Evolutionary conservation across 2,888 invertebrate genomes (phyloP).

Genomic region (Apamea sordens): DNA sequence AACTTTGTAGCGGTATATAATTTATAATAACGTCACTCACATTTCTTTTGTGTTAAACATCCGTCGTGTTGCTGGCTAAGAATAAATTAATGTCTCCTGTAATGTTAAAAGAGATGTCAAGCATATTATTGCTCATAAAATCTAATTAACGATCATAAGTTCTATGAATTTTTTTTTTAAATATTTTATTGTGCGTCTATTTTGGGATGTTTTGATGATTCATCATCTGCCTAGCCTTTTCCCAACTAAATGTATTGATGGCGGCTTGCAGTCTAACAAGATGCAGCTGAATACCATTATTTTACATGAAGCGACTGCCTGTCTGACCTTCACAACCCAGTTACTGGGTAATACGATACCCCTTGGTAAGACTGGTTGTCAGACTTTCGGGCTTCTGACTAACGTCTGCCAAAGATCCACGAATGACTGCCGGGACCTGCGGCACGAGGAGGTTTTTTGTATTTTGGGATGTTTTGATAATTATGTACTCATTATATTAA

Average conservation of each 20-base stretch:
- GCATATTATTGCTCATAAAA: slow-evolving; percentile 10
- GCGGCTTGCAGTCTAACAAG: too few relatives aligned
- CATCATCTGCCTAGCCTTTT: too few relatives aligned
- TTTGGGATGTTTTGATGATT: background rate
- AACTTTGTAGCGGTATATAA: background rate
- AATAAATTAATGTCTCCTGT: background rate
- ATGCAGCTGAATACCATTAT: too few relatives aligned
- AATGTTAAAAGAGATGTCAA: slow-evolving; percentile 8
- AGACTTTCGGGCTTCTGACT: background rate
- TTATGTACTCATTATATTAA: background rate
- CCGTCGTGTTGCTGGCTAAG: background rate
- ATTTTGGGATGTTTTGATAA: background rate
- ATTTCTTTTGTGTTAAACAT: background rate
- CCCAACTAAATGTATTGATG: too few relatives aligned
- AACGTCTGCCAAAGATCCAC: background rate
- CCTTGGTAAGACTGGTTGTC: background rate
- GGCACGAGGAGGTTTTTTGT: too few relatives aligned
- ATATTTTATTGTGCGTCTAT: background rate
- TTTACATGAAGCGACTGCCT: too few relatives aligned
- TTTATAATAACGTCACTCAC: background rate
- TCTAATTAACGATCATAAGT: background rate
- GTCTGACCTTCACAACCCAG: too few relatives aligned
- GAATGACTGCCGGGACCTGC: too few relatives aligned
- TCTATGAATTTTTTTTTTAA: background rate
- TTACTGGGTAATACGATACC: too few relatives aligned